Evolutionary conservation across 2,888 invertebrate species (phyloP).

Genomic region (Zele albiditarsus): DNA sequence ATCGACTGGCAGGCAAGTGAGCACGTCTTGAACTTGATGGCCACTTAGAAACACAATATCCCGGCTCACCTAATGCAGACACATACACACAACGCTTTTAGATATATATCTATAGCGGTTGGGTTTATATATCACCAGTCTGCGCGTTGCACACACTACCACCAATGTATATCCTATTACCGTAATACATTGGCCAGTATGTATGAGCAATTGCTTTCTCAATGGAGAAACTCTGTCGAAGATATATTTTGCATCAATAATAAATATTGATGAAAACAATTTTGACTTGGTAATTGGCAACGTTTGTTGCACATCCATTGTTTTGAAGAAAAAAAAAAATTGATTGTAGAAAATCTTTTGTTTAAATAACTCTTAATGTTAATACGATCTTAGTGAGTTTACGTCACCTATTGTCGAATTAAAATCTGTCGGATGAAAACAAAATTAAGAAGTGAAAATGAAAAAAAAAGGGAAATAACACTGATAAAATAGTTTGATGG

Average conservation of each 20-base stretch:
- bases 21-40: constrained; percentile 50
- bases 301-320: not conserved
- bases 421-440: too few relatives aligned
- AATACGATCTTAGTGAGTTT: too few relatives aligned
- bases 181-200: constrained; percentile 37
- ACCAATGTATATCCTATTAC: constrained; percentile 34
- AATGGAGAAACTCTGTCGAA: constrained; percentile 31
- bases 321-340: not conserved
- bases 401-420: too few relatives aligned
- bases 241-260: constrained; percentile 24
- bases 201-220: constrained; percentile 33
- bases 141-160: not conserved
- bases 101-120: not conserved
- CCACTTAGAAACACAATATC: constrained; percentile 52
- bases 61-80: constrained; percentile 32
- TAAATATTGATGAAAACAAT: constrained; percentile 39
- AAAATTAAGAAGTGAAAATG: too few relatives aligned
- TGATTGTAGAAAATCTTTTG: too few relatives aligned
- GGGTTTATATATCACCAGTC: not conserved
- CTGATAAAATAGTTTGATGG: too few relatives aligned
- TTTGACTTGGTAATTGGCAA: constrained; percentile 21
- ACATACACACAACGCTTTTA: constrained; percentile 27
- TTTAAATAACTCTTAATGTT: too few relatives aligned
- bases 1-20: constrained; percentile 42
- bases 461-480: too few relatives aligned